Evolutionary conservation across 1,140 invertebrate genomes (phyloP).

Genomic region (Penaeus japonicus): DNA sequence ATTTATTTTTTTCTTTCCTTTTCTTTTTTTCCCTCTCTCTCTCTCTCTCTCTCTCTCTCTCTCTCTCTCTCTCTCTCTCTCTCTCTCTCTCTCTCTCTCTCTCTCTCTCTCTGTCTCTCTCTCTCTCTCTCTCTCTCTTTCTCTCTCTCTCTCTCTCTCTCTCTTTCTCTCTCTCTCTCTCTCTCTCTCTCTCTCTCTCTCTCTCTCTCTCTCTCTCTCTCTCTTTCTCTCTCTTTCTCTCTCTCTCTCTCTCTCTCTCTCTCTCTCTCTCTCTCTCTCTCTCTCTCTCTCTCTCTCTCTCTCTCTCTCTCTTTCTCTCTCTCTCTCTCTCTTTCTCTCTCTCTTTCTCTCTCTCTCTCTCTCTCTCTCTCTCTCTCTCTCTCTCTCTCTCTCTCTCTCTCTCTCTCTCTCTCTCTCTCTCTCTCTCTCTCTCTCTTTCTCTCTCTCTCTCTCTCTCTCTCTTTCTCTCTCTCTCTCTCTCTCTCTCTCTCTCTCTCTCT

Average conservation of each 20-base stretch:
- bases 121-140: too few relatives aligned
- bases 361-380: too few relatives aligned
- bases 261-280: neutral
- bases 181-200: neutral
- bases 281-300: neutral
- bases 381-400: neutral
- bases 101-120: too few relatives aligned
- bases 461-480: neutral
- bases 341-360: neutral
- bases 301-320: neutral
- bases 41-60: too few relatives aligned
- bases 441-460: neutral
- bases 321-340: neutral
- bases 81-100: too few relatives aligned
- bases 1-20: too few relatives aligned
- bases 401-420: neutral
- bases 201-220: neutral
- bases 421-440: neutral
- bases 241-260: neutral
- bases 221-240: neutral
- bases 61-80: too few relatives aligned
- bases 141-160: too few relatives aligned
- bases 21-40: neutral
- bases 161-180: too few relatives aligned
- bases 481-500: neutral